Conservation (phyloP, 53 echinoderm and acorn worm genomes). For the Glandiceps talaboti region DNA sequence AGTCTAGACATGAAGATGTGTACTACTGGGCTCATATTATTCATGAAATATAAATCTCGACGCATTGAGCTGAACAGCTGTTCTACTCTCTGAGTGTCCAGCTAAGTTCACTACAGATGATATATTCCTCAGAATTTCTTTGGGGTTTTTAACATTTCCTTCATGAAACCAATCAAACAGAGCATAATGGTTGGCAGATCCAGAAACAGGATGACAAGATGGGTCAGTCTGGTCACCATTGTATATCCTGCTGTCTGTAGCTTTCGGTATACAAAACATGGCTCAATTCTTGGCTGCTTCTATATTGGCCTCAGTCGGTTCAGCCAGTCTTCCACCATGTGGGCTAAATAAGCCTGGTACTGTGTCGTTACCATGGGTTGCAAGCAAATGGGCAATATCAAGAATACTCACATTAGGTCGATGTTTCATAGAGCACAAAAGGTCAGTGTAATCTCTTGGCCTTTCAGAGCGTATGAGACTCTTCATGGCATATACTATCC, state of each 20-base stretch:
- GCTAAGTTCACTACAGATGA: neutral
- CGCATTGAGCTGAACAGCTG: neutral
- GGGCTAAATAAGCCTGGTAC: neutral
- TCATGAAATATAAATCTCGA: neutral
- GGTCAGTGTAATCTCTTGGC: neutral
- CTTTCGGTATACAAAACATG: neutral
- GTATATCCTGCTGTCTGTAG: neutral
- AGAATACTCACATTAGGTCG: neutral
- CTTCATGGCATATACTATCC: neutral
- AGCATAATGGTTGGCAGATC: neutral
- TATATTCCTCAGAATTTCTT: neutral
- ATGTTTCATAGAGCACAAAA: neutral
- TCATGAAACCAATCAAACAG: neutral
- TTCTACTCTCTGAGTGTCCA: neutral
- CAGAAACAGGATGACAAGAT: neutral
- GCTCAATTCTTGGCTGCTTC: neutral
- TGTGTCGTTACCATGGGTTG: neutral
- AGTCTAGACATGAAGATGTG: neutral
- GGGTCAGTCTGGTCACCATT: neutral
- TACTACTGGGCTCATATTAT: neutral
- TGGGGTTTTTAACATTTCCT: neutral
- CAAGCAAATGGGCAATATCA: neutral
- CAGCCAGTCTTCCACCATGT: neutral
- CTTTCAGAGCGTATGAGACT: neutral
- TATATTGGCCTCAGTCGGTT: neutral